Evolutionary conservation across 2,888 invertebrate genomes (phyloP).

Genomic region (Tetropium fuscum): DNA sequence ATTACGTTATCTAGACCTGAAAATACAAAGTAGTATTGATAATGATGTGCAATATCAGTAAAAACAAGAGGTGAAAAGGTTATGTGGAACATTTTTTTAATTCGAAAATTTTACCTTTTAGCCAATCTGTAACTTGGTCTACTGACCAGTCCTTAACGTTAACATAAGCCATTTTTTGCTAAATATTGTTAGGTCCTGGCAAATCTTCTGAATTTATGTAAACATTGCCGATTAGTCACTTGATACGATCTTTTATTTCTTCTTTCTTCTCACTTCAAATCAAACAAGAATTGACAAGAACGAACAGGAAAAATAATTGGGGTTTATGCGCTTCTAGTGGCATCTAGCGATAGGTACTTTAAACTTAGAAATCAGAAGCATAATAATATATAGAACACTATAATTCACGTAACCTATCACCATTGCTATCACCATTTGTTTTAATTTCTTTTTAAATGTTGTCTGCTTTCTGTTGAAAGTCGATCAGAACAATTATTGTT

Average conservation of each 20-base stretch:
- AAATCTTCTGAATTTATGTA: conserved; percentile 3
- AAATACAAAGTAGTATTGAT: neutral
- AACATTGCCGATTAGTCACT: conserved; percentile 11
- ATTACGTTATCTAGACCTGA: conserved; percentile 84
- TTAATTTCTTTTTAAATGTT: too few species aligned
- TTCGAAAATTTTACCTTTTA: conserved; percentile 83
- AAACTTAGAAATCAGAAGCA: too few species aligned
- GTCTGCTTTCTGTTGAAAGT: too few species aligned
- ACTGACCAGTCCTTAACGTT: conserved; percentile 92
- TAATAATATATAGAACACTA: too few species aligned
- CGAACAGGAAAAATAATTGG: too few species aligned
- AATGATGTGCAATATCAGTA: conserved; percentile 7
- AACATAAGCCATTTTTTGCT: conserved; percentile 77
- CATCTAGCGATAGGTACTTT: too few species aligned
- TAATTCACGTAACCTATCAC: too few species aligned
- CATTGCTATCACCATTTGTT: too few species aligned
- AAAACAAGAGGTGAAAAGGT: conserved; percentile 14
- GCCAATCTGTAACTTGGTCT: conserved; percentile 91
- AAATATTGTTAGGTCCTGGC: neutral
- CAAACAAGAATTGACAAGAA: too few species aligned
- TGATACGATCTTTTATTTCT: neutral
- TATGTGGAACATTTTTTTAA: conserved; percentile 23
- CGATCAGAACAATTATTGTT: too few species aligned
- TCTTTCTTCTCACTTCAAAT: too few species aligned
- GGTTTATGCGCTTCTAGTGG: too few species aligned